Conservation (phyloP, 1,140 invertebrate species). For the Proctacanthus coquilletti region DNA sequence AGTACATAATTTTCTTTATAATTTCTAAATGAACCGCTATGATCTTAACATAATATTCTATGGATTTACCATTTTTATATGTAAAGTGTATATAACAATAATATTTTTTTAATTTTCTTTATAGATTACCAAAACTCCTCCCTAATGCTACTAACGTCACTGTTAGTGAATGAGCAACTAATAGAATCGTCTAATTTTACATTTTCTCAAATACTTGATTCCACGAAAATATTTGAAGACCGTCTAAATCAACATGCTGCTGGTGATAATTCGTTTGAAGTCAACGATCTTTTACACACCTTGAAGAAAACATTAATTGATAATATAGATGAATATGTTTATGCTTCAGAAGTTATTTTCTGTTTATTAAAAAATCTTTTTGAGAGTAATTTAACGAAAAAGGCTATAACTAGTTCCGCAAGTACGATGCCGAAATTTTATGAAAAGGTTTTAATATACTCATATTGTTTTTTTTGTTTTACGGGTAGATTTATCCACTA, state of each 20-base stretch:
- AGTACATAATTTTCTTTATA: not conserved
- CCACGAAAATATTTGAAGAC: not conserved
- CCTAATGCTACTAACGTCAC: not conserved
- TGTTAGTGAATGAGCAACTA: not conserved
- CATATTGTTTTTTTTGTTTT: too few species aligned
- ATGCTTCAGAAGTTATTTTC: not conserved
- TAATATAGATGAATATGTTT: not conserved
- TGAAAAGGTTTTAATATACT: slow-evolving; percentile 4
- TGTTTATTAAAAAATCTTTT: not conserved
- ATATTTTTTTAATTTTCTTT: not conserved
- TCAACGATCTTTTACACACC: too few species aligned
- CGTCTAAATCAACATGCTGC: too few species aligned
- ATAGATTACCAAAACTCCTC: not conserved
- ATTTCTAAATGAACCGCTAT: not conserved
- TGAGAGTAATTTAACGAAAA: too few species aligned
- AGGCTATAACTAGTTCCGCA: too few species aligned
- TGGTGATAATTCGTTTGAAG: too few species aligned
- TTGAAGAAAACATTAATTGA: not conserved
- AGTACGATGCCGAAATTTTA: too few species aligned
- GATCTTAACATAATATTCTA: not conserved
- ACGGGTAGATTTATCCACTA: too few species aligned
- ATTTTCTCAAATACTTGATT: not conserved
- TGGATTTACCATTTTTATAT: not conserved
- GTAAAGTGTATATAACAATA: not conserved
- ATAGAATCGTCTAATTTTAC: not conserved